These are phyloP conservation scores for Atlantisia rogersi DNA, from an alignment of 2,113 vertebrate genomes.

Conservation along the genomic window DNA sequence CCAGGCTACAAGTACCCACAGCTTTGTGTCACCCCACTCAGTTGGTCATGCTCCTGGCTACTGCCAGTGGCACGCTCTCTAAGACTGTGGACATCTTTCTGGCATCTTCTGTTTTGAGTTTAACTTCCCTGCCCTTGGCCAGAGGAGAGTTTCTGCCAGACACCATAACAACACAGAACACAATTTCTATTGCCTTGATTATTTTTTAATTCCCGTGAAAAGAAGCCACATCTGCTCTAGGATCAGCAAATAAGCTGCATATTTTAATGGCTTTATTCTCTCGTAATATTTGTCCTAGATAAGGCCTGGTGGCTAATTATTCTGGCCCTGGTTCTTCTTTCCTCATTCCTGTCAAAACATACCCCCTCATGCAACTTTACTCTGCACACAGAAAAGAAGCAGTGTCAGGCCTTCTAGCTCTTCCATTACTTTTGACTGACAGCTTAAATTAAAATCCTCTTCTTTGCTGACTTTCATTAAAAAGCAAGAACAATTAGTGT, in stretches of 20 bases:
- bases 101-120: neutral
- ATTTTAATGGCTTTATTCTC: slow-evolving; percentile 10
- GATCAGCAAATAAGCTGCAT: neutral
- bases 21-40: rapidly evolving
- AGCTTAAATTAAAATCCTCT: slow-evolving; percentile 21
- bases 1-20: rapidly evolving
- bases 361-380: neutral
- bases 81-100: neutral
- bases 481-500: neutral
- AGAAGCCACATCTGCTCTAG: neutral
- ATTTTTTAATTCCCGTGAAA: neutral
- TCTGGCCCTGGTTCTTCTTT: neutral
- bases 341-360: neutral
- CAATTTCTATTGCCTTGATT: neutral
- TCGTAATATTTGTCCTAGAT: neutral
- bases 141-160: neutral
- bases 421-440: slow-evolving; percentile 29
- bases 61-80: neutral
- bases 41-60: neutral
- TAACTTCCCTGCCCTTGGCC: neutral
- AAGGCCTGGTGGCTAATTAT: slow-evolving; percentile 5
- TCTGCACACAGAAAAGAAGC: neutral
- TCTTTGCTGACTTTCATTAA: slow-evolving; percentile 19
- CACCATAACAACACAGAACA: neutral
- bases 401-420: neutral